Percentiles rank a stretch among this genome's conserved stretches.
These are phyloP conservation scores for Hypanus sabinus DNA, from an alignment of 2,113 vertebrate species.

Conservation along the genomic window DNA sequence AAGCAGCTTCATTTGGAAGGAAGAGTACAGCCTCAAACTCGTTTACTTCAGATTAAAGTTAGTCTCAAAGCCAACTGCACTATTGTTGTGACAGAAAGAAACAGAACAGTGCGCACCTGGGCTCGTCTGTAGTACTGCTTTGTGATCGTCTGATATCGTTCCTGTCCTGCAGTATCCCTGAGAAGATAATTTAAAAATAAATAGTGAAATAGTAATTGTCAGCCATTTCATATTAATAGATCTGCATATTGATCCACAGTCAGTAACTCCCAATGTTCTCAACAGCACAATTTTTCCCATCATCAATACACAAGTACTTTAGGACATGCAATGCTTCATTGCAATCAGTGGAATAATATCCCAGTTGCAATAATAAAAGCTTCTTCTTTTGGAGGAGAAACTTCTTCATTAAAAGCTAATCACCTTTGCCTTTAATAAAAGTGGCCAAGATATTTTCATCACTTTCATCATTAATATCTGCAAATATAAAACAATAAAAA, in stretches of 20 bases:
- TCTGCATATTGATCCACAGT: neutral
- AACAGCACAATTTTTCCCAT: neutral
- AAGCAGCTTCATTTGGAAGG: neutral
- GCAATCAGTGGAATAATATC: neutral
- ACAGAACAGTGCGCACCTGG: constrained; percentile 63
- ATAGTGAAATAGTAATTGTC: neutral
- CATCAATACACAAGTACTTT: neutral
- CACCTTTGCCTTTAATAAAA: neutral
- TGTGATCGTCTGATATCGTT: constrained; percentile 94
- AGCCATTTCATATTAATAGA: neutral
- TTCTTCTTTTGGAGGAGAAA: neutral
- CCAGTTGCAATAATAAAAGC: neutral
- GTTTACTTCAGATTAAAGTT: neutral
- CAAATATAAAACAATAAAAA: neutral
- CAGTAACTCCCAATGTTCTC: neutral
- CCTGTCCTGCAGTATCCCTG: constrained; percentile 97
- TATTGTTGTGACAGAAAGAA: neutral
- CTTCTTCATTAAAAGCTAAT: neutral
- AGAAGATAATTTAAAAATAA: constrained; percentile 23
- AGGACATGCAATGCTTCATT: neutral
- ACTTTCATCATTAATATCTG: neutral
- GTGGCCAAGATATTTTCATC: no score
- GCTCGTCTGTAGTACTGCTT: constrained; percentile 97
- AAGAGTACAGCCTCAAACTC: neutral
- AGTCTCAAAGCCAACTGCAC: neutral